Conservation (phyloP, 23 tunicate genomes). For the Diplosoma virens region DNA sequence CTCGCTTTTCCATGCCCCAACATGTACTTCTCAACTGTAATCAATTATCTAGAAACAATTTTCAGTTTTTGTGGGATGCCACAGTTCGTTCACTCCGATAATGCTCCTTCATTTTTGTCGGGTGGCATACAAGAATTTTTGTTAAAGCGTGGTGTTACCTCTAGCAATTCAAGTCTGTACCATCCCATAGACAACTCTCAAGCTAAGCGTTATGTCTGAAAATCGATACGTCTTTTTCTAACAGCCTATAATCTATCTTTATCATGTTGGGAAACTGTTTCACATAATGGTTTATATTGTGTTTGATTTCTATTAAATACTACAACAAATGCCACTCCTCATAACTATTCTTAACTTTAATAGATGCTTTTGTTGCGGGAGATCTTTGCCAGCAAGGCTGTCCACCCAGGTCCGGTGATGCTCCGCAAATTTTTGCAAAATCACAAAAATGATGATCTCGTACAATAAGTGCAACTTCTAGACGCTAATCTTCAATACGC, state of each 20-base stretch:
- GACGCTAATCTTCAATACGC: slow-evolving; percentile 28
- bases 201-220: background rate
- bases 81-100: slow-evolving; percentile 15
- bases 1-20: slow-evolving; percentile 18
- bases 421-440: slow-evolving; percentile 7
- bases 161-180: background rate
- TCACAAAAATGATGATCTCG: slow-evolving; percentile 5
- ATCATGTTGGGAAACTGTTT: slow-evolving; percentile 18
- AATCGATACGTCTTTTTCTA: background rate
- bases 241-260: background rate
- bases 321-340: slow-evolving; percentile 24
- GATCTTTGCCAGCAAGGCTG: background rate
- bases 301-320: slow-evolving; percentile 19
- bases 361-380: background rate
- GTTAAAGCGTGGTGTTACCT: background rate
- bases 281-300: slow-evolving; percentile 3
- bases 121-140: background rate
- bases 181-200: background rate
- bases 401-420: slow-evolving; percentile 9
- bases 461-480: slow-evolving; percentile 15
- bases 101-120: background rate
- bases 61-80: slow-evolving; percentile 6
- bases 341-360: slow-evolving; percentile 17
- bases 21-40: slow-evolving; percentile 20
- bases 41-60: background rate